Conservation (phyloP, 2,888 invertebrate genomes). For the Brenthis daphne region DNA sequence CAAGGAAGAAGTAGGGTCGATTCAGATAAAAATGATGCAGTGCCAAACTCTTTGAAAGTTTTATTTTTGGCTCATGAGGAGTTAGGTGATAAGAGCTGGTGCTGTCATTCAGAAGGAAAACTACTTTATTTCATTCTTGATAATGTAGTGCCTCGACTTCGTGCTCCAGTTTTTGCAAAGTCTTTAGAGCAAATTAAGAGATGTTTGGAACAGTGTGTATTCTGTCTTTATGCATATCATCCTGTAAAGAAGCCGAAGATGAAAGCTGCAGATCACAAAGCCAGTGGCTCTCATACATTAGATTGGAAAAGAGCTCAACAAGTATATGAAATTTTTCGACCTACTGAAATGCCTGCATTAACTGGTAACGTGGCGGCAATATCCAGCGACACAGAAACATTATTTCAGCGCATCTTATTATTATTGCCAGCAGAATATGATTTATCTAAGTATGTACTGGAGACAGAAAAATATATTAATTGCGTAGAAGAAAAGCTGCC, state of each 20-base stretch:
- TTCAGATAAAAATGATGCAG: constrained; percentile 74
- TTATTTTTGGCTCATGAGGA: constrained; percentile 93
- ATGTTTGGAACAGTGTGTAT: constrained; percentile 91
- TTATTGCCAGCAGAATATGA: constrained; percentile 87
- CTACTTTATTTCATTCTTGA: constrained; percentile 90
- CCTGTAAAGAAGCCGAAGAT: constrained; percentile 84
- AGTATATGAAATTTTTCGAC: constrained; percentile 91
- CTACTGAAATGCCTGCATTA: constrained; percentile 90
- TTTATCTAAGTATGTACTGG: constrained; percentile 83
- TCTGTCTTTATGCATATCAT: constrained; percentile 90
- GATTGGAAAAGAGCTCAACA: constrained; percentile 89
- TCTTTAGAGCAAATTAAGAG: constrained; percentile 87
- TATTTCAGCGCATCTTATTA: constrained; percentile 86
- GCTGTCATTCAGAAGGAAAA: constrained; percentile 88
- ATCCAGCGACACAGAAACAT: constrained; percentile 89
- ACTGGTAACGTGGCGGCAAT: constrained; percentile 89
- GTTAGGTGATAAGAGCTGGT: constrained; percentile 89
- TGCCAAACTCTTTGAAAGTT: constrained; percentile 88
- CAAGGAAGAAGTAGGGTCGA: constrained; percentile 81
- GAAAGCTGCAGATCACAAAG: constrained; percentile 88
- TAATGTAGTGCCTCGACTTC: constrained; percentile 86
- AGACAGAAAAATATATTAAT: constrained; percentile 86
- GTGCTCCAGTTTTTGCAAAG: constrained; percentile 84
- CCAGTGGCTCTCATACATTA: constrained; percentile 80
- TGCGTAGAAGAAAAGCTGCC: constrained; percentile 83